Conservation (phyloP, 2,888 invertebrate species). For the Drymonia ruficornis region DNA sequence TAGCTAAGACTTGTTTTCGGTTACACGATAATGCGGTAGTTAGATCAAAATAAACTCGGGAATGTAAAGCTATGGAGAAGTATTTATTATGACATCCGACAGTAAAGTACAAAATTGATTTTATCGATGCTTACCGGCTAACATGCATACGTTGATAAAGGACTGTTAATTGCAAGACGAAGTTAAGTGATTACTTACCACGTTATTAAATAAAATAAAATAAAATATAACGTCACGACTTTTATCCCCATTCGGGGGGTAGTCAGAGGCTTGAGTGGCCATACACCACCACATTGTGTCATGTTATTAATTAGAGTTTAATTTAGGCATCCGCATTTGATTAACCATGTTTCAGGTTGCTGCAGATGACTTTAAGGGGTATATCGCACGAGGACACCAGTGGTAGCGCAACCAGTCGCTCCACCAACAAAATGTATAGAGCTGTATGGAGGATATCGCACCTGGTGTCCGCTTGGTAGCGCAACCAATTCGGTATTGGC, state of each 20-base stretch:
- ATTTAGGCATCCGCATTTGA: constrained; percentile 49
- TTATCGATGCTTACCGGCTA: constrained; percentile 62
- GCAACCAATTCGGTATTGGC: too few relatives aligned
- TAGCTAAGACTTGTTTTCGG: constrained; percentile 63
- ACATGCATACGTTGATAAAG: constrained; percentile 62
- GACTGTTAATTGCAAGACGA: constrained; percentile 48
- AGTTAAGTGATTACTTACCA: constrained; percentile 56
- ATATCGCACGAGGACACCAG: too few relatives aligned
- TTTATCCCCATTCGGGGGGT: too few relatives aligned
- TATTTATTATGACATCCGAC: constrained; percentile 81
- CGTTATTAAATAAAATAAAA: constrained; percentile 56
- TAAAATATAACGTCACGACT: too few relatives aligned
- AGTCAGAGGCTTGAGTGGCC: too few relatives aligned
- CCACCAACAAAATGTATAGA: too few relatives aligned
- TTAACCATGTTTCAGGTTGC: constrained; percentile 38
- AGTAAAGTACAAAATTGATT: constrained; percentile 81
- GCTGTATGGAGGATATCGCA: too few relatives aligned
- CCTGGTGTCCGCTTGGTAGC: too few relatives aligned
- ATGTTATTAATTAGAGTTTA: constrained; percentile 61
- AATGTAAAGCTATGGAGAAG: constrained; percentile 71
- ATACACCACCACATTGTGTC: too few relatives aligned
- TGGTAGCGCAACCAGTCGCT: too few relatives aligned
- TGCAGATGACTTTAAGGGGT: background rate
- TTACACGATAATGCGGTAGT: constrained; percentile 48
- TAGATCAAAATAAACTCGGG: constrained; percentile 61